These are phyloP conservation scores for Drosophila sturtevanti DNA, from an alignment of 1,140 invertebrate species.

Conservation along the genomic window DNA sequence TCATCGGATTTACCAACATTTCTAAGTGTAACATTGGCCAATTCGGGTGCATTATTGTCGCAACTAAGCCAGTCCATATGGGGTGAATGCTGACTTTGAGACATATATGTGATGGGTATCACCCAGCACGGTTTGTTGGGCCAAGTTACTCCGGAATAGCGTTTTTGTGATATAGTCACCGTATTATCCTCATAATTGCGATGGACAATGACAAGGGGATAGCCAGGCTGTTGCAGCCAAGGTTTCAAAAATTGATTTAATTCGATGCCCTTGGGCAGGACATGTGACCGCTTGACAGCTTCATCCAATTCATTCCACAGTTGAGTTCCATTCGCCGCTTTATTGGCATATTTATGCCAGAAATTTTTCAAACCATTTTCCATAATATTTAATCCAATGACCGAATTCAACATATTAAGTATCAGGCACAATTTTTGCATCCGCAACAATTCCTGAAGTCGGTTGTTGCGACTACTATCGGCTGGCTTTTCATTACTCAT, in stretches of 20 bases:
- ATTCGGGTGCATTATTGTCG: neutral
- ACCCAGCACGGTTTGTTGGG: conserved; percentile 82
- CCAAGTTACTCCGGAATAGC: conserved; percentile 70
- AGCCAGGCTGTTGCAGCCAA: conserved; percentile 91
- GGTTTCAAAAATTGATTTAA: conserved; percentile 89
- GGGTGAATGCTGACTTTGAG: conserved; percentile 84
- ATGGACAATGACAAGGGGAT: conserved; percentile 88
- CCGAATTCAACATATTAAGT: conserved; percentile 93
- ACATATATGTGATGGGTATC: conserved; percentile 86
- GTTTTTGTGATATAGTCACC: conserved; percentile 83
- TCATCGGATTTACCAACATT: conserved; percentile 60
- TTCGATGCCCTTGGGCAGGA: conserved; percentile 83
- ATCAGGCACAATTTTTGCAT: conserved; percentile 91
- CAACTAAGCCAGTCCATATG: conserved; percentile 85
- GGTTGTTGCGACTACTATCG: conserved; percentile 84
- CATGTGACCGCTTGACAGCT: conserved; percentile 82
- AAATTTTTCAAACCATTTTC: conserved; percentile 87
- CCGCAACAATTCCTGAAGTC: conserved; percentile 93
- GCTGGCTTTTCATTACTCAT: conserved; percentile 83
- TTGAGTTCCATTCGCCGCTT: conserved; percentile 90
- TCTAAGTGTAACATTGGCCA: conserved; percentile 36
- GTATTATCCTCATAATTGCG: conserved; percentile 84
- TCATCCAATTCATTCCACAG: conserved; percentile 90
- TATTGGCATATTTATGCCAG: conserved; percentile 85
- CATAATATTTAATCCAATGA: conserved; percentile 89